These are phyloP conservation scores for Desmodus rotundus DNA, from an alignment of 2,113 vertebrate genomes.

Conservation along the genomic window DNA sequence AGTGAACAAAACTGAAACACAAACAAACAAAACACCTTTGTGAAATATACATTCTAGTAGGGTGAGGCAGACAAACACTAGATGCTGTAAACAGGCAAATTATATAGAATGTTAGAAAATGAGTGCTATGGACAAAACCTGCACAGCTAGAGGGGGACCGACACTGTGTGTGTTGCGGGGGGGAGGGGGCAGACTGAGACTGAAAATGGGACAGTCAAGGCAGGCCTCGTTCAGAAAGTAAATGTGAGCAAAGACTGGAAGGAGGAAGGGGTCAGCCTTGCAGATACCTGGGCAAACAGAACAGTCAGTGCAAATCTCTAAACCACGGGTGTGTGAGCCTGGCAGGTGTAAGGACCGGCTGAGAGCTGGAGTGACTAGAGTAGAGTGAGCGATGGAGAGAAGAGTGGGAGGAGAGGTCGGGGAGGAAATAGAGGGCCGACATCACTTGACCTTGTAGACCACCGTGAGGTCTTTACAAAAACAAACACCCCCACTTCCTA, in stretches of 20 bases:
- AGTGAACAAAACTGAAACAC: slow-evolving; percentile 3
- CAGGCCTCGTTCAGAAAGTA: not conserved
- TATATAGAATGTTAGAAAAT: not conserved
- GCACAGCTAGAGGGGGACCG: not conserved
- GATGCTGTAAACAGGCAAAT: not conserved
- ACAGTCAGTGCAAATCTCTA: not conserved
- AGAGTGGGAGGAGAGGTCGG: not conserved
- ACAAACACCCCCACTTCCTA: not conserved
- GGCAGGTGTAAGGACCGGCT: not conserved
- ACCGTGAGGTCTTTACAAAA: not conserved
- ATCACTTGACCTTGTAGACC: not conserved
- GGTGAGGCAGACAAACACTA: not conserved
- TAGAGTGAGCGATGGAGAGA: not conserved
- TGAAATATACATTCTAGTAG: not conserved
- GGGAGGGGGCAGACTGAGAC: not conserved
- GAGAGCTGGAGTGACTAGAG: not conserved
- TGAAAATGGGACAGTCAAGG: not conserved
- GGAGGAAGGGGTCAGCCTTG: not conserved
- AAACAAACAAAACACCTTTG: not conserved
- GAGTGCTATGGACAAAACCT: not conserved
- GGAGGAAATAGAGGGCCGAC: not conserved
- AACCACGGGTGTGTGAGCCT: not conserved
- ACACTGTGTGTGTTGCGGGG: too few relatives aligned
- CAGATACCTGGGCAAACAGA: not conserved
- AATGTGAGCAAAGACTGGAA: not conserved